Base-by-base conservation (phyloP, 30 jellyfish, hydroid and myxozoan species). In the Pseudorhiza aurosa region DNA sequence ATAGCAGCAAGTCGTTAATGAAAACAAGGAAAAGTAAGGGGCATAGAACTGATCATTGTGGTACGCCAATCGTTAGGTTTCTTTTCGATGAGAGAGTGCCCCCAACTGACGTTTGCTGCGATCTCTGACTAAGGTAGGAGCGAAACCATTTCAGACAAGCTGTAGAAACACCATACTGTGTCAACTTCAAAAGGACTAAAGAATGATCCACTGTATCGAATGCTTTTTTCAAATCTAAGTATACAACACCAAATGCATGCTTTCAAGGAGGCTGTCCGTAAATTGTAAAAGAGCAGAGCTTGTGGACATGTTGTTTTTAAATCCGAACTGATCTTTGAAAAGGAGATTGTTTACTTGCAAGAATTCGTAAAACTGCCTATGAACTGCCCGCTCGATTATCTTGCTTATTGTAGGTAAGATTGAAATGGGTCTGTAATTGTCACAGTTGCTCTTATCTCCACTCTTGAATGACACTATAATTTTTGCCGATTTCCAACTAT, bases 1-100 rank as follows among this genome's bases (percentile, higher is more conserved):
- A 75, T 53, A 29, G 88, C 81, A 81, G 81, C 88, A 75, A 58
- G 81, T 75, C 88, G 65, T 75, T 53, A 31, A 75, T 57, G 81
- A 75, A 75, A 55, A 75, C 81, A 56, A 75, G 88, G 46, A 75
- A 75, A 75, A 75, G 79, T 53, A 47, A 7, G 27, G 81, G 81
- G 73, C 87, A 51, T 53, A 73, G 50, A 47, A 73, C 87, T 2
- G 87, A 75, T 81, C 64, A 65, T 57, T 75, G 88, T 53, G 81
- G 88, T 58, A 75, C 88, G 39, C 81, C 81, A 53, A 58, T 75
- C 40, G 65, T 75, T 75, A 56, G 67, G 31, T 58, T 56, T 75
- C 81, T 75, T 55, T 75, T 75, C 25, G 85, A 72, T 8, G 88
- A 57, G 24, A 72, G 88, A 57, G 88, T 42, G 57, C 57, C n/a